Evolutionary conservation across 2,797 vertebrate genomes (phyloP).

Genomic region (Propithecus perrieri): DNA sequence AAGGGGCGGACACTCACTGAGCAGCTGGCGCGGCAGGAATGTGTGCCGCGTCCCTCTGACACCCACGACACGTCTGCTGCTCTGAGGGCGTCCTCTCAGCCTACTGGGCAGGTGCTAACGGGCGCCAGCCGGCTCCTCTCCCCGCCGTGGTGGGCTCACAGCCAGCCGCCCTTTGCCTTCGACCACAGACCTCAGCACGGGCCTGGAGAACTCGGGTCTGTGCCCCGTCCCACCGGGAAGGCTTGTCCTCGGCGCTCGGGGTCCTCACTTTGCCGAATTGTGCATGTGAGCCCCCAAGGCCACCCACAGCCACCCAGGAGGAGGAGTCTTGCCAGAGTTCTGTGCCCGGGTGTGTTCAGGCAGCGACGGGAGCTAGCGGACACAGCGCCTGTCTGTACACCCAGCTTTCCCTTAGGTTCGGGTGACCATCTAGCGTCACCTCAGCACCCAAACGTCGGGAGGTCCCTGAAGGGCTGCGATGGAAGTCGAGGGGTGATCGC

Average conservation of each 20-base stretch:
- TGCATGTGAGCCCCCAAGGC: neutral
- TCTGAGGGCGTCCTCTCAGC: accelerated
- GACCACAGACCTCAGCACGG: no score
- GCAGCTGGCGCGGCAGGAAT: accelerated
- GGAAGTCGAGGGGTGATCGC: accelerated
- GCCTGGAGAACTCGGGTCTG: neutral
- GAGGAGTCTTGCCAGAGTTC: accelerated
- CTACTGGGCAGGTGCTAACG: neutral
- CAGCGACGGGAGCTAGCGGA: neutral
- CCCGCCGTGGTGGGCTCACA: accelerated
- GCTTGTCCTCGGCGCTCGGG: accelerated
- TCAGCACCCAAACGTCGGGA: neutral
- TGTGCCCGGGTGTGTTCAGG: accelerated
- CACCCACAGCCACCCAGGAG: accelerated
- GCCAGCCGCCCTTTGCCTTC: neutral
- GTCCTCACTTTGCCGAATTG: neutral
- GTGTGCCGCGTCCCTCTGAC: neutral
- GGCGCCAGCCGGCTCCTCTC: no score
- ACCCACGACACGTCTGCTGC: neutral
- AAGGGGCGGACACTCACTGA: accelerated
- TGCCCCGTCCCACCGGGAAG: neutral
- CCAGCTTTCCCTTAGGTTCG: no score
- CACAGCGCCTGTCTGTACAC: accelerated
- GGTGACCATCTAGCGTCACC: accelerated
- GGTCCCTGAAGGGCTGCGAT: accelerated